A percentile compares a stretch with the other conserved stretches of the same genome.
phyloP scores from a whole-genome alignment of 92 coral and sea anemone genomes.

The Epizoanthus rinbou region DNA sequence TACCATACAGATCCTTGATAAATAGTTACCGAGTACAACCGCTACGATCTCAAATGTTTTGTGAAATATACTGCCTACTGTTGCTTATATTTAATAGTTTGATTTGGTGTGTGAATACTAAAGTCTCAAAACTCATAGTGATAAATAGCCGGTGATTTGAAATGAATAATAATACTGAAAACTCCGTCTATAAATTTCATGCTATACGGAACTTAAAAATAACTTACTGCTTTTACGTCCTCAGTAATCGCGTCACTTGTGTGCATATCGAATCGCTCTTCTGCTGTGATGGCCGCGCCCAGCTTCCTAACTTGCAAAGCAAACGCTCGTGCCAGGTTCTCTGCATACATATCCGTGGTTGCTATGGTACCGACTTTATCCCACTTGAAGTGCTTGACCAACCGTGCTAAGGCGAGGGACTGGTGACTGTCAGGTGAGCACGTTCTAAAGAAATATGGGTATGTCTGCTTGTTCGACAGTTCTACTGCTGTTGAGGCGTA shows the following conservation, averaged over 20 bases:
- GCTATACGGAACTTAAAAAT: neutral
- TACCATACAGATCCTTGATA: too few relatives aligned
- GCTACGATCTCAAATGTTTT: too few relatives aligned
- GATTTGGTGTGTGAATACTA: too few relatives aligned
- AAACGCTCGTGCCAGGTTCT: constrained; percentile 78
- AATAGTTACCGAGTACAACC: too few relatives aligned
- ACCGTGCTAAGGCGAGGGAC: constrained; percentile 79
- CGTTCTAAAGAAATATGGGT: constrained; percentile 94
- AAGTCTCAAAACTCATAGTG: too few relatives aligned
- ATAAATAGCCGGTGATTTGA: too few relatives aligned
- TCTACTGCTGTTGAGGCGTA: constrained; percentile 91
- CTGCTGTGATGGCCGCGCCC: constrained; percentile 82
- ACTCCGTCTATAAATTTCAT: neutral
- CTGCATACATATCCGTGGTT: constrained; percentile 83
- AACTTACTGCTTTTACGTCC: constrained; percentile 66
- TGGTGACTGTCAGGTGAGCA: constrained; percentile 91
- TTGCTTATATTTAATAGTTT: too few relatives aligned
- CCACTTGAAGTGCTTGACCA: constrained; percentile 82
- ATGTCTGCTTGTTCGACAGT: constrained; percentile 83
- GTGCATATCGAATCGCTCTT: constrained; percentile 78
- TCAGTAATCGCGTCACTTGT: constrained; percentile 66
- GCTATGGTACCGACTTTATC: constrained; percentile 86
- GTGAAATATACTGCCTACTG: too few relatives aligned
- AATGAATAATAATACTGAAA: neutral
- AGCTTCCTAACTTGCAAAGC: constrained; percentile 78